Base-by-base conservation (phyloP, 2,797 vertebrate species). In the Ptychobarbus kaznakovi region DNA sequence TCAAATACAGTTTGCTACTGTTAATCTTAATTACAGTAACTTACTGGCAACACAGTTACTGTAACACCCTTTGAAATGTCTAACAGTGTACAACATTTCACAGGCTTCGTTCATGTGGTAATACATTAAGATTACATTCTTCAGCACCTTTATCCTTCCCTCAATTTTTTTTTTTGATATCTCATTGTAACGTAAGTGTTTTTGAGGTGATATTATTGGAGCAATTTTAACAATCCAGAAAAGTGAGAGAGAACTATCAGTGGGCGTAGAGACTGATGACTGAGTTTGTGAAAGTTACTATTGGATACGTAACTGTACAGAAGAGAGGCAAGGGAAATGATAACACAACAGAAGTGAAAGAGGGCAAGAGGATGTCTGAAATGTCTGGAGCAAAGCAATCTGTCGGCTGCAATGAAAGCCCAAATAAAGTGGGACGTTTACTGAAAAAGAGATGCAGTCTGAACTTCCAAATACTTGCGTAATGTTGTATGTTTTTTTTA, bases 281-380 rank as follows among this genome's bases (percentile, higher is more conserved):
- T 69, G 61, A 76, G 69, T 22, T 65, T 61, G 63, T 63, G 80
- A 75, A 38, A 79, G 82, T 75, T 63, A n/a, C n/a, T 42, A 15
- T 25, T 80, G 42, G 35, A 81, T 28, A 84, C 77, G 20, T 83
- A 53, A 75, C 58, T 66, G 51, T 53, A 56, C 49, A 76, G 79
- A 85, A 66, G 61, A 83, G 74, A 51, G 65, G 25, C 69, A 9
- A 66, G 86, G 79, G 73, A 85, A 73, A 85, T 85, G 77, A 81
- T 85, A 81, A 84, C 61, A 56, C 53, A 78, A 72, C 56, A 70
- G 58, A 85, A 73, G 78, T 85, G 79, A 81, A 81, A 25, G 72
- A 63, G 79, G 73, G 79, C 61, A 75, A 69, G 66, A 51, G 63
- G 32, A 68, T 76, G 16, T n/a, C 51, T 80, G 56, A 51, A 72